These are phyloP conservation scores for Anoncus sp. DNA, from an alignment of 2,888 invertebrate genomes.

Conservation along the genomic window DNA sequence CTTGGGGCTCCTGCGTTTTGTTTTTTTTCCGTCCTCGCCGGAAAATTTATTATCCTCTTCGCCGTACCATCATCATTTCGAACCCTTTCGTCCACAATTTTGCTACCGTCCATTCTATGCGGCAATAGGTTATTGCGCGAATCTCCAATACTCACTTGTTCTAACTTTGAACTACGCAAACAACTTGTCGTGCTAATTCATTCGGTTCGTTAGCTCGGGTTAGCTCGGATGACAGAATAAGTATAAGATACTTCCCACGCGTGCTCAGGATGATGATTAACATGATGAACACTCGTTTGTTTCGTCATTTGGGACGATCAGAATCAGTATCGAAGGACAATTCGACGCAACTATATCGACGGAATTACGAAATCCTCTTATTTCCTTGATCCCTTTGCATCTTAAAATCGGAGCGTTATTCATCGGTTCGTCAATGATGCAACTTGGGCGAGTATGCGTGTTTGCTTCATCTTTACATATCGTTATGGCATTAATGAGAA, in stretches of 20 bases:
- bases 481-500: background rate
- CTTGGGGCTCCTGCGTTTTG: slow-evolving; percentile 60
- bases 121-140: background rate
- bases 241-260: slow-evolving; percentile 36
- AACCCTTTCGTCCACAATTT: slow-evolving; percentile 36
- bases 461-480: background rate
- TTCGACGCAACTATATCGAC: background rate
- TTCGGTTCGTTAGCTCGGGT: slow-evolving; percentile 16
- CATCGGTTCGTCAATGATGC: background rate
- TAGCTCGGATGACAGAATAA: slow-evolving; percentile 1
- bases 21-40: slow-evolving; percentile 58
- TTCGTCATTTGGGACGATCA: slow-evolving; percentile 36
- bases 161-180: slow-evolving; percentile 49
- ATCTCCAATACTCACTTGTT: slow-evolving; percentile 12
- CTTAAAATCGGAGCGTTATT: background rate
- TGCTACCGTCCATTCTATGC: slow-evolving; percentile 33
- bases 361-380: slow-evolving; percentile 27
- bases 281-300: slow-evolving; percentile 4
- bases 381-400: slow-evolving; percentile 47
- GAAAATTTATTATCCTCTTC: slow-evolving; percentile 59
- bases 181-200: slow-evolving; percentile 13
- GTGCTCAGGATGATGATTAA: background rate
- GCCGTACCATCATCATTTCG: slow-evolving; percentile 15
- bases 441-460: background rate
- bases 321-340: slow-evolving; percentile 33